phyloP scores from a whole-genome alignment of 2,888 invertebrate species.

The Agrotis puta region DNA sequence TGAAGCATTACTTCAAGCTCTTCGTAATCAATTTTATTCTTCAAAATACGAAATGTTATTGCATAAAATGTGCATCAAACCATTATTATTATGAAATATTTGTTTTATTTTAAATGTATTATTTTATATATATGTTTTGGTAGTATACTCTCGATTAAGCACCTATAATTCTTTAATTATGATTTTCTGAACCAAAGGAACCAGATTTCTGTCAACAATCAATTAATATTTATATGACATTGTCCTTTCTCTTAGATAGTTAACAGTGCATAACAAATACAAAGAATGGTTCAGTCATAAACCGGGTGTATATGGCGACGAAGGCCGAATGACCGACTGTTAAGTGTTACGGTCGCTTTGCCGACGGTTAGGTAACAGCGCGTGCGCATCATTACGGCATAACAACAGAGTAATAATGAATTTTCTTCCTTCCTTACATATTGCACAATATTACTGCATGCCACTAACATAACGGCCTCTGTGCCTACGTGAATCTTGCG shows the following conservation, averaged over 20 bases:
- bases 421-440: slow-evolving; percentile 83
- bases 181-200: not conserved
- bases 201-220: not conserved
- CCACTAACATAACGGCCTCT: slow-evolving; percentile 62
- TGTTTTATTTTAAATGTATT: no score
- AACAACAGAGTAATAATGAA: slow-evolving; percentile 72
- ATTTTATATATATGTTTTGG: no score
- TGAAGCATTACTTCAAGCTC: no score
- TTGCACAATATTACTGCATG: slow-evolving; percentile 80
- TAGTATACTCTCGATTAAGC: not conserved
- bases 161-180: no score
- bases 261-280: slow-evolving; percentile 50
- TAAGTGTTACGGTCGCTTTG: slow-evolving; percentile 69
- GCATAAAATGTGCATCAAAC: no score
- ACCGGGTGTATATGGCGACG: slow-evolving; percentile 34
- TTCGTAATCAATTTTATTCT: not conserved
- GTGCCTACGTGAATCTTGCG: slow-evolving; percentile 54
- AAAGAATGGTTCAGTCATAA: slow-evolving; percentile 43
- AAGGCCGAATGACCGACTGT: slow-evolving; percentile 64
- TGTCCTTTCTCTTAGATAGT: slow-evolving; percentile 63
- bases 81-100: no score
- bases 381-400: slow-evolving; percentile 77
- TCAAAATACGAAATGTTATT: not conserved
- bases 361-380: slow-evolving; percentile 75
- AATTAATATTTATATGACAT: slow-evolving; percentile 52